Percentiles rank a stretch among this genome's conserved stretches.
Conservation (phyloP, 2,797 vertebrate genomes). For the Bradypodion pumilum region DNA sequence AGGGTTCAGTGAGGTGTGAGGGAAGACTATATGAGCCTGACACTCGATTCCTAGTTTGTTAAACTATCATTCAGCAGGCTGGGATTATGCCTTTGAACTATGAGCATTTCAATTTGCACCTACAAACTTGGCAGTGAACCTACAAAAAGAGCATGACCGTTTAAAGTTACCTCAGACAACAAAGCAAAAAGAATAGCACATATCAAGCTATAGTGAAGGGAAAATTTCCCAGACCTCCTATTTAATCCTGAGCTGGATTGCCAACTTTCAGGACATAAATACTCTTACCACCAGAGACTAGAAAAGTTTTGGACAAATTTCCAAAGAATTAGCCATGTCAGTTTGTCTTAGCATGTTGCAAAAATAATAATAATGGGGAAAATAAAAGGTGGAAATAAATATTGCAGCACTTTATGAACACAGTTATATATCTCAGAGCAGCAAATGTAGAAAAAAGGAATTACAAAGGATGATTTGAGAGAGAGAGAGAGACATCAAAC, state of each 20-base stretch:
- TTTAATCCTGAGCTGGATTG: not conserved
- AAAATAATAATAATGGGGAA: no score
- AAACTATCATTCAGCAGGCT: not conserved
- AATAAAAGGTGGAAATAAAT: no score
- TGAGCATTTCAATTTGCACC: not conserved
- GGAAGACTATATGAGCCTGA: not conserved
- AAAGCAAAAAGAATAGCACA: not conserved
- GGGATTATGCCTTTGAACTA: not conserved
- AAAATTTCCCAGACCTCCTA: not conserved
- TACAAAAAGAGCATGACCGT: not conserved
- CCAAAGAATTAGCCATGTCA: not conserved
- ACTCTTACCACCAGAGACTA: no score
- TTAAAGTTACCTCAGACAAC: not conserved
- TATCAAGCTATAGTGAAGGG: not conserved
- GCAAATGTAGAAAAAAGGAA: no score
- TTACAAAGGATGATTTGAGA: no score
- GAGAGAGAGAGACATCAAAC: no score
- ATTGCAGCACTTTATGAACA: no score
- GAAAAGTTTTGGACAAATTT: not conserved
- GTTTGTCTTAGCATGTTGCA: no score
- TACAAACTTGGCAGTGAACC: not conserved
- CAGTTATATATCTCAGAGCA: no score
- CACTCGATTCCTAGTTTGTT: not conserved
- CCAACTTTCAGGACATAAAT: not conserved
- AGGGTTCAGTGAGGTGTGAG: not conserved